Base-by-base conservation (phyloP, 2,797 vertebrate species). In the Crypturellus tataupa region DNA sequence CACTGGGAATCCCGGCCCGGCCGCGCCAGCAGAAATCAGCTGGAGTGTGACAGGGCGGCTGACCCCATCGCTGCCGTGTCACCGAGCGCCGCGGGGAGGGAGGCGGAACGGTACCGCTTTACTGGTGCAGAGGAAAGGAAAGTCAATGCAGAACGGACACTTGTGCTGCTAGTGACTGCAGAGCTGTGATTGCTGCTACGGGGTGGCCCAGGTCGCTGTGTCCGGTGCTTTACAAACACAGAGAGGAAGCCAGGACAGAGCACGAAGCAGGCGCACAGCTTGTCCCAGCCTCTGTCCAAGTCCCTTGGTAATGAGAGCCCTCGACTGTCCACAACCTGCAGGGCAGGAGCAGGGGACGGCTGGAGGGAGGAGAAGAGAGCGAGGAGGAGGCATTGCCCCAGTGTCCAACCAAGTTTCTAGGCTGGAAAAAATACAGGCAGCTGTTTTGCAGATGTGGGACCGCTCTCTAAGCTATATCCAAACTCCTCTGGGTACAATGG, bases 1-100 rank as follows among this genome's bases (percentile, higher is more conserved):
- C 13, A 0, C 0, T 0, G 4, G 55, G 33, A 58, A 56, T 49
- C 40, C 17, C 29, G 10, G 49, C 21, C 56, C 1, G 15, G 25
- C 53, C 1, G 1, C 19, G 42, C 18, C 29, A 46, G 42, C 55
- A 60, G 69, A 51, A 68, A 59, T 42, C n/a, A 55, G 53, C n/a
- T 46, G 72, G 65, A 71, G 80, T 12, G 44, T 5, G 59, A 13
- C 2, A 39, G 80, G 67, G 40, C 35, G 42, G 42, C 4, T 0
- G 47, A 23, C 13, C 19, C 35, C 4, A 44, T 42, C 64, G 44
- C 44, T 15, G 20, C 31, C 21, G 19, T 12, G 19, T n/a, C 20
- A 3, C 33, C 19, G 13, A 8, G 2, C 29, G 6, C 20, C 1
- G 39, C 9, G 37, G 25, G 67, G 46, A 46, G 1, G 44, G 64